Evolutionary conservation across 2,888 invertebrate genomes (phyloP).

Genomic region (Timema cristinae): DNA sequence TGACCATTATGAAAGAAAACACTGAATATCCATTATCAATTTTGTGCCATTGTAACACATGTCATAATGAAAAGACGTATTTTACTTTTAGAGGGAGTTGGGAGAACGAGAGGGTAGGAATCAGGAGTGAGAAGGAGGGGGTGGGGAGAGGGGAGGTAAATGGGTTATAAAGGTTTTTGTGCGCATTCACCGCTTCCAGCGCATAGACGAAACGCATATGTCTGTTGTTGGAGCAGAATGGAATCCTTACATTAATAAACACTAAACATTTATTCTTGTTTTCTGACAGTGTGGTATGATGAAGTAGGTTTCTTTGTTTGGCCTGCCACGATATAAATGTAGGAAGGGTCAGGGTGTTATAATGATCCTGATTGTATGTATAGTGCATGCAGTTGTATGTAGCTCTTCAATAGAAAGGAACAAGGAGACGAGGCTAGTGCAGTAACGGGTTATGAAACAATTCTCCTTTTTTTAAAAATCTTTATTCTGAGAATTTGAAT

Average conservation of each 20-base stretch:
- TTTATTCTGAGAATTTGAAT: too few relatives aligned
- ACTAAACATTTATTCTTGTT: slow-evolving; percentile 30
- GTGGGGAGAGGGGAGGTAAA: too few relatives aligned
- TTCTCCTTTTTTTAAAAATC: too few relatives aligned
- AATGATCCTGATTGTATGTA: slow-evolving; percentile 15
- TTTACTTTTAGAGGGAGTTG: neutral
- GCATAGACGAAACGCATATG: neutral
- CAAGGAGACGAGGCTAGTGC: too few relatives aligned
- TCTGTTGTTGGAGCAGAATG: neutral
- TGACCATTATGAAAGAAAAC: neutral
- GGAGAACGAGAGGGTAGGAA: too few relatives aligned
- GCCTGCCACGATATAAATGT: slow-evolving; percentile 4
- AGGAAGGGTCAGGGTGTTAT: slow-evolving; percentile 9
- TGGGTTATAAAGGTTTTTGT: too few relatives aligned
- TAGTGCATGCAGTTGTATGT: neutral
- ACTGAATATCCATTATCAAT: slow-evolving; percentile 12
- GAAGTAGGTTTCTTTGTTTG: slow-evolving; percentile 23
- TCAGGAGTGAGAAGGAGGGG: too few relatives aligned
- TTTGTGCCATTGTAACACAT: slow-evolving; percentile 8
- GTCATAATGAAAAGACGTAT: slow-evolving; percentile 4
- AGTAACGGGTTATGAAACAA: too few relatives aligned
- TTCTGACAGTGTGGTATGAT: slow-evolving; percentile 28
- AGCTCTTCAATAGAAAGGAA: too few relatives aligned
- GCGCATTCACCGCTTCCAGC: too few relatives aligned
- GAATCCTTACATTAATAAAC: slow-evolving; percentile 30